phyloP scores from a whole-genome alignment of 2,888 invertebrate genomes.

The Tetranychus piercei region DNA sequence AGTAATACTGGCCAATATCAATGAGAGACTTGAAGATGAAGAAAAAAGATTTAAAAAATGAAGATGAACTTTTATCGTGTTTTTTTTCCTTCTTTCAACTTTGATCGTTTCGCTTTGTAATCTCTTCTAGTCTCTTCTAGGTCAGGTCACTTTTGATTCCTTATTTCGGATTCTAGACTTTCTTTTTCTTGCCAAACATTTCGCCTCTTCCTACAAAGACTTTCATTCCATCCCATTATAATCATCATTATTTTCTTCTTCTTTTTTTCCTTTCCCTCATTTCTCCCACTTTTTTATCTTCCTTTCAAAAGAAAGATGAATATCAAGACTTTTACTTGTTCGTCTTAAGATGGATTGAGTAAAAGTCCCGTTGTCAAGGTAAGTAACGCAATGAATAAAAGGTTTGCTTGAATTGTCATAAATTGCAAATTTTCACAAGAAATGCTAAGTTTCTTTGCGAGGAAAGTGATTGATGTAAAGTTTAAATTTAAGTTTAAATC shows the following conservation, averaged over 20 bases:
- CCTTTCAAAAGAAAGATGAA: not conserved
- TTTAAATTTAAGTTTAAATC: too few species aligned
- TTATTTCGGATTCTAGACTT: not conserved
- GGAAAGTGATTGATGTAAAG: too few species aligned
- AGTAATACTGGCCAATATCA: not conserved
- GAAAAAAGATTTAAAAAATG: not conserved
- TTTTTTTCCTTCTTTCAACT: too few species aligned
- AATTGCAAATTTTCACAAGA: too few species aligned
- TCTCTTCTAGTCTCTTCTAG: not conserved
- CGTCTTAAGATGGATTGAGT: not conserved
- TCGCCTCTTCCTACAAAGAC: not conserved
- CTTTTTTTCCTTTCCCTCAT: not conserved
- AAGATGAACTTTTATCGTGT: too few species aligned
- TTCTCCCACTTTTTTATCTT: not conserved
- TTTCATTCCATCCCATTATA: not conserved
- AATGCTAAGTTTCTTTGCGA: too few species aligned
- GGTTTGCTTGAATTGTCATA: too few species aligned
- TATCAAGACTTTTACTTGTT: not conserved
- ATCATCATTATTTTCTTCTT: not conserved
- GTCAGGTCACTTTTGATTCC: not conserved
- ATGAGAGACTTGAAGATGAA: not conserved
- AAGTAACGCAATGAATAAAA: not conserved
- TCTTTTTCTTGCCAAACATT: not conserved
- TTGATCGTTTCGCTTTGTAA: not conserved
- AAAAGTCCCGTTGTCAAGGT: slow-evolving; percentile 1